Conservation (phyloP, 2,113 vertebrate species). For the Pygathrix nemaeus region DNA sequence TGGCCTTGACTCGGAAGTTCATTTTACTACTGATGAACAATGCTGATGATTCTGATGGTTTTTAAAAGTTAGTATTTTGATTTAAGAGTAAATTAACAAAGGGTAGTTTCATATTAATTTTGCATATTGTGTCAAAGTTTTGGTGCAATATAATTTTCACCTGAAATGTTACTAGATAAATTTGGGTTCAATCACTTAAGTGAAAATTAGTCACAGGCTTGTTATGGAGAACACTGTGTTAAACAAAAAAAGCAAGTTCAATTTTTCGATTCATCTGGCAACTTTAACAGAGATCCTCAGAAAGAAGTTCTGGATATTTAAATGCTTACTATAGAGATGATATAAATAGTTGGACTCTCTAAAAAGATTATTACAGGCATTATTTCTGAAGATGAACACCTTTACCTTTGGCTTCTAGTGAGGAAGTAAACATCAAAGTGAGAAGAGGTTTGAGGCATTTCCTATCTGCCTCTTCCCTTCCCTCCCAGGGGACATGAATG, state of each 20-base stretch:
- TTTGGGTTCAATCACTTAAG: constrained; percentile 73
- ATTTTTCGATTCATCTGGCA: constrained; percentile 64
- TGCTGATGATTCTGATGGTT: constrained; percentile 31
- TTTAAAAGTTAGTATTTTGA: constrained; percentile 69
- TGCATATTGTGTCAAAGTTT: constrained; percentile 67
- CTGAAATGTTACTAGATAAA: constrained; percentile 46
- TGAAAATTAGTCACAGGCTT: constrained; percentile 67
- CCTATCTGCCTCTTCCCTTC: not conserved
- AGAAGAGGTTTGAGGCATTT: constrained; percentile 49
- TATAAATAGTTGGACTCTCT: constrained; percentile 60
- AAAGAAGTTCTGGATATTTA: constrained; percentile 83
- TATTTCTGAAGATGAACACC: constrained; percentile 74
- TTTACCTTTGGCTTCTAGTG: constrained; percentile 84
- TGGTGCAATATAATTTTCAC: constrained; percentile 46
- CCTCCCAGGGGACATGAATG: constrained; percentile 20
- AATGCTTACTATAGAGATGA: constrained; percentile 73
- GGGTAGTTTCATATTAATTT: constrained; percentile 34
- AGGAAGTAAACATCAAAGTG: constrained; percentile 76
- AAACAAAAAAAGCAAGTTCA: constrained; percentile 61
- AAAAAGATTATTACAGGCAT: constrained; percentile 75
- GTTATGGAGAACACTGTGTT: constrained; percentile 80
- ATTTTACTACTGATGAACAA: constrained; percentile 62
- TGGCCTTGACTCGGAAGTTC: constrained; percentile 62
- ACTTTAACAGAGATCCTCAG: constrained; percentile 72
- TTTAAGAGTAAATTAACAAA: constrained; percentile 55